Evolutionary conservation across 2,888 invertebrate species (phyloP).

Genomic region (Pseudococcus jackbeardsleyi): DNA sequence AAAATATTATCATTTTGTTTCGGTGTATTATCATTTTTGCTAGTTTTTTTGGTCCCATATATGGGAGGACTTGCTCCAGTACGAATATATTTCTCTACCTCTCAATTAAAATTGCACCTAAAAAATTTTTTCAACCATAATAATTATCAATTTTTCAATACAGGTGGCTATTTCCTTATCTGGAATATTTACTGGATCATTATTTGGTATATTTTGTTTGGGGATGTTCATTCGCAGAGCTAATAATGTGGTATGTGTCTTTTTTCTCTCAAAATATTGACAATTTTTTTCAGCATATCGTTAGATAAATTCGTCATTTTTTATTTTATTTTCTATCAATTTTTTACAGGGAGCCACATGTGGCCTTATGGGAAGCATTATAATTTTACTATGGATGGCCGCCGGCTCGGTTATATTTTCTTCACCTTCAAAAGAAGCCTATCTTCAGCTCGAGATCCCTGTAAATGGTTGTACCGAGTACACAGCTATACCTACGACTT

Average conservation of each 20-base stretch:
- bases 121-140: background rate
- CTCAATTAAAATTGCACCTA: background rate
- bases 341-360: constrained; percentile 68
- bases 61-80: constrained; percentile 72
- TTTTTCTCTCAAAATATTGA: background rate
- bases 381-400: constrained; percentile 68
- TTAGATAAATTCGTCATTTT: background rate
- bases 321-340: background rate
- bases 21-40: constrained; percentile 71
- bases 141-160: constrained; percentile 59
- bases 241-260: constrained; percentile 69
- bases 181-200: constrained; percentile 71
- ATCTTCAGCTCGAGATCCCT: constrained; percentile 67
- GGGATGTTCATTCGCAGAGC: constrained; percentile 71
- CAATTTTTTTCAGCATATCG: background rate
- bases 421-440: constrained; percentile 67
- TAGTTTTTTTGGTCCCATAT: constrained; percentile 72
- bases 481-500: background rate
- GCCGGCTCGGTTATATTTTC: constrained; percentile 68
- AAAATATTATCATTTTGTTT: constrained; percentile 71
- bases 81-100: constrained; percentile 66
- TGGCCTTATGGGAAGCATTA: constrained; percentile 69
- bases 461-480: constrained; percentile 37
- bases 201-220: constrained; percentile 71
- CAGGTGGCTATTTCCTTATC: constrained; percentile 71